These are phyloP conservation scores for Hirtodrosophila duncani DNA, from an alignment of 2,888 invertebrate species.

Conservation along the genomic window DNA sequence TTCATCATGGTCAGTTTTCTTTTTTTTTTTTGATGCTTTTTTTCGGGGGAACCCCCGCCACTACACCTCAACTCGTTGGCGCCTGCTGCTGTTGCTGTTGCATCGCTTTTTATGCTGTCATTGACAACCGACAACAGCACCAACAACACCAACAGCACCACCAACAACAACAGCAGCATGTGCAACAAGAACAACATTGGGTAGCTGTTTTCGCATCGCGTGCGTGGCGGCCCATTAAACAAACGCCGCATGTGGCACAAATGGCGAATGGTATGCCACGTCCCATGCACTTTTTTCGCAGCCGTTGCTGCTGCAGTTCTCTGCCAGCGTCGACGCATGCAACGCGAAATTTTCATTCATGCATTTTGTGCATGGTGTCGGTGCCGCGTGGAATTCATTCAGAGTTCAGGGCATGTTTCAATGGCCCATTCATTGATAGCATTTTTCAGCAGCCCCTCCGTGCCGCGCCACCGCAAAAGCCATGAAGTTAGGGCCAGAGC, in stretches of 20 bases:
- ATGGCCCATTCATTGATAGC: constrained; percentile 57
- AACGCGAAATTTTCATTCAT: constrained; percentile 67
- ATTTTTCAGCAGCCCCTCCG: constrained; percentile 30
- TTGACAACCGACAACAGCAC: constrained; percentile 43
- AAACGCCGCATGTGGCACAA: constrained; percentile 44
- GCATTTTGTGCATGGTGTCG: constrained; percentile 40
- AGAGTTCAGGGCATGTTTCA: constrained; percentile 49
- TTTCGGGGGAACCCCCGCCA: constrained; percentile 34
- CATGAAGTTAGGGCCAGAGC: neutral
- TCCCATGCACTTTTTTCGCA: constrained; percentile 21
- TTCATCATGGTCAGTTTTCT: constrained; percentile 41
- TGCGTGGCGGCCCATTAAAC: constrained; percentile 70
- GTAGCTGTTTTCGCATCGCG: constrained; percentile 37
- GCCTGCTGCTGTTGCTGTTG: constrained; percentile 8
- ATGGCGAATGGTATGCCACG: constrained; percentile 40
- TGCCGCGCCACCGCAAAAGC: constrained; percentile 33
- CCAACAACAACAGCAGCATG: constrained; percentile 13
- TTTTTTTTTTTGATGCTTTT: constrained; percentile 40
- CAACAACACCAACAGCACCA: constrained; percentile 14
- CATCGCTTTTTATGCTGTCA: constrained; percentile 54
- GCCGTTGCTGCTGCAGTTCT: constrained; percentile 5
- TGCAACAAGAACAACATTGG: constrained; percentile 15
- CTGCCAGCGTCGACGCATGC: constrained; percentile 38
- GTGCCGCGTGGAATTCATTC: constrained; percentile 56
- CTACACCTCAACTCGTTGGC: constrained; percentile 1